Percentiles rank a stretch among this genome's conserved stretches.
Evolutionary conservation across 2,113 vertebrate species (phyloP).

Genomic region (Bubo blakistoni): DNA sequence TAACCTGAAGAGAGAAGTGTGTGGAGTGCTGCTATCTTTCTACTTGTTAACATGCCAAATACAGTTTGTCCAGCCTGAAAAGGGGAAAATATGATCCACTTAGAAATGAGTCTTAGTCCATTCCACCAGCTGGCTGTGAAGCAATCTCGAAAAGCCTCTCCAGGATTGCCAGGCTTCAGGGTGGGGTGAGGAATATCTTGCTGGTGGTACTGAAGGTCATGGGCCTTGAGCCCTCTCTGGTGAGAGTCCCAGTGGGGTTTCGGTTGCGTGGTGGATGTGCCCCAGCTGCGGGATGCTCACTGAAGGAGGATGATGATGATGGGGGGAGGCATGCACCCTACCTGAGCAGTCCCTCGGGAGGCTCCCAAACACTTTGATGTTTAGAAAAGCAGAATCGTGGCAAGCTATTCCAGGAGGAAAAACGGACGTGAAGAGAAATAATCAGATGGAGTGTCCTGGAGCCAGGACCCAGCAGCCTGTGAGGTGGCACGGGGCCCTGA

Average conservation of each 20-base stretch:
- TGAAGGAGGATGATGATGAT: background rate
- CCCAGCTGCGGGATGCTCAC: accelerated
- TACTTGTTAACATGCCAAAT: background rate
- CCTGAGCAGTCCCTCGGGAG: background rate
- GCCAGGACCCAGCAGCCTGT: background rate
- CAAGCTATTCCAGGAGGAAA: background rate
- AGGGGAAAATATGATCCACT: background rate
- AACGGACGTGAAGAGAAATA: background rate
- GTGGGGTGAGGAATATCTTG: background rate
- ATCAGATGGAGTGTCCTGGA: background rate
- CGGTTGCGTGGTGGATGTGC: background rate
- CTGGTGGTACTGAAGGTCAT: background rate
- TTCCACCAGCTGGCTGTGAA: background rate
- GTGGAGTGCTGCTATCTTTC: background rate
- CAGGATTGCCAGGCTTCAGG: background rate
- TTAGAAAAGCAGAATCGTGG: background rate
- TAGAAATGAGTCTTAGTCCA: background rate
- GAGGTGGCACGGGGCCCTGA: accelerated
- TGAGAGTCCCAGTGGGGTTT: too few species aligned
- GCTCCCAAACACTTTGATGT: background rate
- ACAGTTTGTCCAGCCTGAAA: background rate
- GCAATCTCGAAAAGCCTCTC: background rate
- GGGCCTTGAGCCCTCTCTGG: background rate
- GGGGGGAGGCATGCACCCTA: accelerated
- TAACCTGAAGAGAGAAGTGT: background rate